Base-by-base conservation (phyloP, 1,140 invertebrate genomes). In the Drosophila sucinea region DNA sequence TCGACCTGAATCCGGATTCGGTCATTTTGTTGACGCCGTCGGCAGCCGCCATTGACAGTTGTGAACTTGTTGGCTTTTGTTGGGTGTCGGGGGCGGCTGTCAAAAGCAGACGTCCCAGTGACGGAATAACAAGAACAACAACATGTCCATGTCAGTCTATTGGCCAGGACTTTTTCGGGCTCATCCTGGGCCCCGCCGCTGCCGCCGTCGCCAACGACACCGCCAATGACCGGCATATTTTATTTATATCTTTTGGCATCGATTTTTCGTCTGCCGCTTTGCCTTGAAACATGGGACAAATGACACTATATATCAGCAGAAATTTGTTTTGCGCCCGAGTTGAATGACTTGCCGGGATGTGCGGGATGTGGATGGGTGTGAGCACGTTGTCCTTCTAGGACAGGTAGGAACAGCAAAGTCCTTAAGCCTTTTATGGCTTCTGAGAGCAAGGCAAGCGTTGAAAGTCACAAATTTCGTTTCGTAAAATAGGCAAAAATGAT, bases 151-250 rank as follows among this genome's bases (percentile, higher is more conserved):
- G 68, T 78, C 65, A 61, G 65, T 47, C 44, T 51, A 51, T 51
- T 51, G 44, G 44, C 44, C 44, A 51, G 44, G 44, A 51, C 44
- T 27, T 51, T 51, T 51, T 51, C 44, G 44, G 44, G 44, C 44
- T 62, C 38, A 74, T 73, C 70, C 57, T 77, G 67, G 74, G 44
- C 44, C 23, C 44, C 44, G 44, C 41, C 41, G 41, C 17, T 8
- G 51, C 60, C 51, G 25, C 29, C 51, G 51, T 55, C 51, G 51
- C 35, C 35, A 17, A 17, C 33, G 8, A 35, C 33, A 64, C 57
- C 70, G 61, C 38, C 74, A 73, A 86, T 86, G 83, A 87, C 84
- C 79, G 84, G 79, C 84, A 89, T 64, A 77, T 77, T 77, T 75
- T 70, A 56, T 70, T 69, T 68, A 60, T 72, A 63, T 54, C 72